Evolutionary conservation across 1,140 invertebrate species (phyloP).

Genomic region (Proales similis): DNA sequence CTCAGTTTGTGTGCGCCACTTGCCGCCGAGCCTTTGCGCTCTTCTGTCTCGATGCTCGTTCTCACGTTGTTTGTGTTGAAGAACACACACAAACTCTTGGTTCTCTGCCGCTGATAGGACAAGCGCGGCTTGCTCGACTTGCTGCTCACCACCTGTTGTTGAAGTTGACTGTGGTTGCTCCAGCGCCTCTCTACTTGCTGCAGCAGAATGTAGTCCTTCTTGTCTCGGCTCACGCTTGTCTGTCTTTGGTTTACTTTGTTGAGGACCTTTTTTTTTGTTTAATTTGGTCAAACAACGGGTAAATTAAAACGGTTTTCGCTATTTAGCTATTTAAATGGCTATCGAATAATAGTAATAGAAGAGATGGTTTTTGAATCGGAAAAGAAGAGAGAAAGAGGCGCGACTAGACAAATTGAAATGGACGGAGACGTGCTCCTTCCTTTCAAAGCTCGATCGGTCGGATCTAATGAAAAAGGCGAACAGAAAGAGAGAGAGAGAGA

Average conservation of each 20-base stretch:
- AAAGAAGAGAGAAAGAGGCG: no score
- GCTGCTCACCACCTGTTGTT: background rate
- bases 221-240: background rate
- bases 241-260: conserved; percentile 1
- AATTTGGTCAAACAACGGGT: no score
- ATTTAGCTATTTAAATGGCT: no score
- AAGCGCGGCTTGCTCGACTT: background rate
- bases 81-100: conserved; percentile 18
- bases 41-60: background rate
- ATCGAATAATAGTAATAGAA: no score
- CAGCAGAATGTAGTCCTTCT: conserved; percentile 10
- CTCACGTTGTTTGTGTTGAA: conserved; percentile 2
- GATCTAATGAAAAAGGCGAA: no score
- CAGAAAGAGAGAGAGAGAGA: no score
- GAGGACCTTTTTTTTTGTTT: background rate
- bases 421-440: no score
- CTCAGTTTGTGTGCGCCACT: background rate
- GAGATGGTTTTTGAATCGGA: no score
- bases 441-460: no score
- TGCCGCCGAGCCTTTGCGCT: background rate
- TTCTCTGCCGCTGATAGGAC: conserved; percentile 27
- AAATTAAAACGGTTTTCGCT: no score
- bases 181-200: conserved; percentile 14
- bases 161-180: background rate
- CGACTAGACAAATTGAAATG: no score